phyloP scores from a whole-genome alignment of 2,888 invertebrate species.

The Chamaedrilus cognettii region DNA sequence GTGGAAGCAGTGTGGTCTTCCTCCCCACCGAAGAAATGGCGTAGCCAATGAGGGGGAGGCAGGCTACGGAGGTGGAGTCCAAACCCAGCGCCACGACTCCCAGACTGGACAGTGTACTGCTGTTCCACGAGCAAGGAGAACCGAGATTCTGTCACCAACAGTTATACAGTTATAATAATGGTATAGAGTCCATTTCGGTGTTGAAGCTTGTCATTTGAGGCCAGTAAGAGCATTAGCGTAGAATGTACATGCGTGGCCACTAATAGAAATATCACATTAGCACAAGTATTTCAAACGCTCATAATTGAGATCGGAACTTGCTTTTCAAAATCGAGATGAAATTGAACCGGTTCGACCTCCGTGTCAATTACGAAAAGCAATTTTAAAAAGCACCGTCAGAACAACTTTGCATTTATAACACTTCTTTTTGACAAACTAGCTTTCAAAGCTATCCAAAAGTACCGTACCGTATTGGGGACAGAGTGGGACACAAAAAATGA shows the following conservation, averaged over 20 bases:
- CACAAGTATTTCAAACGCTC: neutral
- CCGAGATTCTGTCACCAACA: conserved; percentile 2
- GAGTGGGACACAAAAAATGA: no score
- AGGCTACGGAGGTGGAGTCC: neutral
- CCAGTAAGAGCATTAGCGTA: neutral
- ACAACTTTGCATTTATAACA: no score
- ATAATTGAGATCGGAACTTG: no score
- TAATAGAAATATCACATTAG: neutral
- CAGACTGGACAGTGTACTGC: neutral
- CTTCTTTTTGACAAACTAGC: no score
- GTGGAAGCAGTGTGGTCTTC: neutral
- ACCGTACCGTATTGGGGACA: no score
- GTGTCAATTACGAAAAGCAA: no score
- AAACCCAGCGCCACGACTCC: conserved; percentile 6
- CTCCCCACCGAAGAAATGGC: neutral
- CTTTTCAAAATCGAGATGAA: no score
- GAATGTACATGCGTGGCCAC: neutral
- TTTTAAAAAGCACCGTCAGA: no score
- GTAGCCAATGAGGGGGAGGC: neutral
- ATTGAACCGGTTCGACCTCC: no score
- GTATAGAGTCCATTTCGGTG: neutral
- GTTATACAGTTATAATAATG: no score
- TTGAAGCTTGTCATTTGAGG: neutral
- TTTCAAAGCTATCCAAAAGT: no score
- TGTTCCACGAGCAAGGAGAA: conserved; percentile 9